Evolutionary conservation across 2,888 invertebrate species (phyloP).

Genomic region (Erebia epiphron): DNA sequence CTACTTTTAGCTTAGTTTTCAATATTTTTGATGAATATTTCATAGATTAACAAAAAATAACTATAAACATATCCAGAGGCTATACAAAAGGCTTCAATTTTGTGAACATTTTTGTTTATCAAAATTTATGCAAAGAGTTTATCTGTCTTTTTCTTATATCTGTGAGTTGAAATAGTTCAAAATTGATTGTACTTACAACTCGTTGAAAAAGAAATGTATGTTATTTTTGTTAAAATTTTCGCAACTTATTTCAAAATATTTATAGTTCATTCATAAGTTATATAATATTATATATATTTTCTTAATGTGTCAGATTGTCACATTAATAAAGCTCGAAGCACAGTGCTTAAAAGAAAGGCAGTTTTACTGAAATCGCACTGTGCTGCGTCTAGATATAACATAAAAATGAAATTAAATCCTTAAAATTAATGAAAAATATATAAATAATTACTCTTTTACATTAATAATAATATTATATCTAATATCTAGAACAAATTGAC

Average conservation of each 20-base stretch:
- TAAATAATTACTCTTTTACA: conserved; percentile 49
- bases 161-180: not conserved
- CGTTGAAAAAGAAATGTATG: not conserved
- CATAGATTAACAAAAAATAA: not conserved
- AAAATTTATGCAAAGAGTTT: not conserved
- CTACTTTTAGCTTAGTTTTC: too few relatives aligned
- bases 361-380: conserved; percentile 18
- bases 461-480: conserved; percentile 45
- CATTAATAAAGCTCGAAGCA: too few relatives aligned
- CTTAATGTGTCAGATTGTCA: too few relatives aligned
- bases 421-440: conserved; percentile 47
- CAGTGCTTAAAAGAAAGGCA: not conserved
- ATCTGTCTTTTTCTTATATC: not conserved
- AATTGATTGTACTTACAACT: not conserved
- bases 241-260: not conserved
- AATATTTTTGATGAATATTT: too few relatives aligned
- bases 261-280: not conserved
- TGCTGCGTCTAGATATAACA: conserved; percentile 32
- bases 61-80: not conserved
- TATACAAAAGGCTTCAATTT: not conserved
- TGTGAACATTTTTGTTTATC: not conserved
- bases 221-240: not conserved
- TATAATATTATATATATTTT: too few relatives aligned
- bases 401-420: conserved; percentile 34
- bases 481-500: conserved; percentile 75